Conservation (phyloP, 2,888 invertebrate species). For the Megamerina dolium region DNA sequence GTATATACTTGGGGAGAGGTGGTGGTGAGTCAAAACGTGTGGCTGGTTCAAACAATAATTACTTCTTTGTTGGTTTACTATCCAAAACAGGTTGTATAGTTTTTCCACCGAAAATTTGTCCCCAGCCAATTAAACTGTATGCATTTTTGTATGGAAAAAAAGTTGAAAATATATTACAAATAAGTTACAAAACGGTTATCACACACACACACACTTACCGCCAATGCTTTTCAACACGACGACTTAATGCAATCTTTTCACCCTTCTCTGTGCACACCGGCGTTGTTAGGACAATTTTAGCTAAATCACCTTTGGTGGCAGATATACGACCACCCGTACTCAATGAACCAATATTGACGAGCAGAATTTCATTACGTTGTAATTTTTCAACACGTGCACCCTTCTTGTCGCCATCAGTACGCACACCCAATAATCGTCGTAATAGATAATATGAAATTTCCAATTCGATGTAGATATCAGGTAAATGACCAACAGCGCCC, state of each 20-base stretch:
- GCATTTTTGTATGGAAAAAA: too few relatives aligned
- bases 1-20: too few relatives aligned
- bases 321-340: constrained; percentile 95
- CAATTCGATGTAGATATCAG: constrained; percentile 94
- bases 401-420: constrained; percentile 98
- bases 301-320: constrained; percentile 93
- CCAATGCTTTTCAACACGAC: constrained; percentile 99
- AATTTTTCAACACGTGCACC: constrained; percentile 96
- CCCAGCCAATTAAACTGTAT: constrained; percentile 94
- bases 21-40: not conserved
- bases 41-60: not conserved
- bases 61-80: constrained; percentile 20
- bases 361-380: constrained; percentile 80
- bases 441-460: constrained; percentile 97
- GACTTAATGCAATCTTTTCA: constrained; percentile 98
- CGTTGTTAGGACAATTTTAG: constrained; percentile 92
- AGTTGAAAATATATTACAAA: not conserved
- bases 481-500: constrained; percentile 93
- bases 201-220: constrained; percentile 56
- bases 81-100: constrained; percentile 74
- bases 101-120: constrained; percentile 95
- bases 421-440: constrained; percentile 91
- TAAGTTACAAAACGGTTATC: not conserved
- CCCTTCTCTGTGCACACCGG: constrained; percentile 98
- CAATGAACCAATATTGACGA: constrained; percentile 98